Evolutionary conservation across 1,140 invertebrate species (phyloP), one percentile per base, ranked within the genome.

Genomic region (Dendroctonus ponderosae): DNA sequence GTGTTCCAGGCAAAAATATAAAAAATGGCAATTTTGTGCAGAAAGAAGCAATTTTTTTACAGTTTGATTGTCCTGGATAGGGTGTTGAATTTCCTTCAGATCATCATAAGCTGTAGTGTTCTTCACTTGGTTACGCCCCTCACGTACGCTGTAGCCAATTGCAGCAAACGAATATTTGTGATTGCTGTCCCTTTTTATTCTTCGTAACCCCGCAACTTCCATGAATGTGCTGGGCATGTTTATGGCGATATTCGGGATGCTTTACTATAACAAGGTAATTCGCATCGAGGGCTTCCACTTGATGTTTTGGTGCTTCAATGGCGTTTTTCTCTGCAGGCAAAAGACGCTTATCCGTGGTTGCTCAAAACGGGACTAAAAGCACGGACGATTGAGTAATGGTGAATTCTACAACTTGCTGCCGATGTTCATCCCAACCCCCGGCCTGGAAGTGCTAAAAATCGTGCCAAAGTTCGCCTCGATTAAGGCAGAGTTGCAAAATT

Each of bases 141-240:
- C n/a, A n/a, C n/a, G n/a, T n/a, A n/a, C n/a, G n/a, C n/a, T n/a
- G n/a, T n/a, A n/a, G 93, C 94, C 11, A 97, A 92, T 79, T 93
- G 94, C 9, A 93, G 93, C n/a, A 98, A 99, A 80, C 83, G 96
- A 72, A 93, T 98, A 68, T 92, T 92, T 65, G 91, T 98, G 14
- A 98, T 98, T 72, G 88, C 87, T 93, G 26, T 97, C 94, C 6
- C 82, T 99, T 61, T 79, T 97, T 46, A 84, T 96, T 67, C 81
- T 98, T 64, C 88, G 91, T 37, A 99, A 99, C 82, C 96, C 96
- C 2, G 94, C 98, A 2, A 94, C 94, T 5, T 81, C 85, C 57
- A 79, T 89, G 42, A 98, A 99, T 80, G 78, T 97, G 67, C 82
- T 92, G 52, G 96, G 96, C 43, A 98, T 98, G 95, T 80, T 89